Evolutionary conservation across 2,888 invertebrate species (phyloP).

Genomic region (Lithosia quadra): DNA sequence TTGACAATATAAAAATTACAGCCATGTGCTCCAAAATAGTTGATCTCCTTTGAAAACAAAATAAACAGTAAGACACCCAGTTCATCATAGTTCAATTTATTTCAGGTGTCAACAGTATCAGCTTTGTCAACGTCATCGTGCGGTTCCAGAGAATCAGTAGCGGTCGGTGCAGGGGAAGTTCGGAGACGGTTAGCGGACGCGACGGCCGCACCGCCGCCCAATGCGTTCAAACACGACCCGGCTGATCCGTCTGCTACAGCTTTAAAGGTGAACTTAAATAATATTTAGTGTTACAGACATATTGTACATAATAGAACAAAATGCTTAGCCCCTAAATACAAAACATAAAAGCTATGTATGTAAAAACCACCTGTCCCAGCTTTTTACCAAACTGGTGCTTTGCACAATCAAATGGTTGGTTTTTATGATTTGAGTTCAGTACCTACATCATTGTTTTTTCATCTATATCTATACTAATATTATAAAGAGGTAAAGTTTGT

Average conservation of each 20-base stretch:
- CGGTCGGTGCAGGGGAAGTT: slow-evolving; percentile 95
- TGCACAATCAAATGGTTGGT: too few relatives aligned
- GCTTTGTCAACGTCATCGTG: slow-evolving; percentile 76
- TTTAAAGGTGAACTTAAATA: slow-evolving; percentile 89
- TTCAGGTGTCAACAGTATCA: slow-evolving; percentile 72
- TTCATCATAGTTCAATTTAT: background rate
- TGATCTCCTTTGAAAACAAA: background rate
- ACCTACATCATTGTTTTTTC: too few relatives aligned
- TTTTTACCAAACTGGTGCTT: too few relatives aligned
- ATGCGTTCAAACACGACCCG: slow-evolving; percentile 96
- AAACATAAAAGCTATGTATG: too few relatives aligned
- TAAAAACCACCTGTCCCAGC: too few relatives aligned
- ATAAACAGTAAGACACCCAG: background rate
- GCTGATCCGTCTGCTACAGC: slow-evolving; percentile 99
- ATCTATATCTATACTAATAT: too few relatives aligned
- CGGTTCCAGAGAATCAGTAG: slow-evolving; percentile 88
- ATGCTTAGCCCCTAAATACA: too few relatives aligned
- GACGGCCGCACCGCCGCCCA: slow-evolving; percentile 83
- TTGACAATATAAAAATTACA: too few relatives aligned
- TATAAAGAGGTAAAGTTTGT: too few relatives aligned
- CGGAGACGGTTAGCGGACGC: slow-evolving; percentile 94
- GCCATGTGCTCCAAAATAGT: too few relatives aligned
- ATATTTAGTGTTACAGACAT: background rate
- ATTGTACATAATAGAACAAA: background rate
- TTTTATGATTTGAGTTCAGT: too few relatives aligned